Conservation (phyloP, 37 sponge, comb jelly and placozoan species). For the Beroe forskalii region DNA sequence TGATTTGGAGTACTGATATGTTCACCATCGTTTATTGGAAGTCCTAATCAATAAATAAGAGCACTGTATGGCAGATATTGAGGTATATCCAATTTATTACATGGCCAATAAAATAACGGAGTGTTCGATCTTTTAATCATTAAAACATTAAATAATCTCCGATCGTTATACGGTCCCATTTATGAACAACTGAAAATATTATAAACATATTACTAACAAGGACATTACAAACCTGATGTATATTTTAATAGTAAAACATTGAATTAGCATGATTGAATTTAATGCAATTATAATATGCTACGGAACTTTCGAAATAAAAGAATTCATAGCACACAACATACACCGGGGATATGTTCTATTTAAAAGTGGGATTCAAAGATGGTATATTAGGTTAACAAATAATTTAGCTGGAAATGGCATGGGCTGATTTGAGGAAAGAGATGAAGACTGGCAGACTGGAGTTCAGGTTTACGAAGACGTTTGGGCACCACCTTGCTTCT, state of each 20-base stretch:
- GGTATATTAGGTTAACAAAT: too few relatives aligned
- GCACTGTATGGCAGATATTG: background rate
- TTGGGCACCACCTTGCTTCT: slow-evolving; percentile 17
- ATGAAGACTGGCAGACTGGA: too few relatives aligned
- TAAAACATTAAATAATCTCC: background rate
- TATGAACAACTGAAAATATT: background rate
- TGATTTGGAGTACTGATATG: too few relatives aligned
- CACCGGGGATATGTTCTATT: too few relatives aligned
- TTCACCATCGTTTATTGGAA: too few relatives aligned
- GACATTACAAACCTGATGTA: too few relatives aligned
- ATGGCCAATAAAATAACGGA: background rate
- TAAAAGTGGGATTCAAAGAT: too few relatives aligned
- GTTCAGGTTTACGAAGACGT: background rate
- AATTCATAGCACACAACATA: too few relatives aligned
- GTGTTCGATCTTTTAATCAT: background rate
- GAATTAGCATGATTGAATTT: background rate
- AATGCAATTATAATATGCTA: background rate
- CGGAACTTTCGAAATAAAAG: too few relatives aligned
- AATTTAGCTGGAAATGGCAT: background rate
- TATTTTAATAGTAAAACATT: background rate
- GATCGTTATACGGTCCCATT: background rate
- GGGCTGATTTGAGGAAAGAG: background rate
- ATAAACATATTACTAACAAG: too few relatives aligned
- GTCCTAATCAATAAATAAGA: background rate
- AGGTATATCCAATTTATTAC: background rate